Evolutionary conservation across 2,888 invertebrate species (phyloP).

Genomic region (Trichopria drosophilae): DNA sequence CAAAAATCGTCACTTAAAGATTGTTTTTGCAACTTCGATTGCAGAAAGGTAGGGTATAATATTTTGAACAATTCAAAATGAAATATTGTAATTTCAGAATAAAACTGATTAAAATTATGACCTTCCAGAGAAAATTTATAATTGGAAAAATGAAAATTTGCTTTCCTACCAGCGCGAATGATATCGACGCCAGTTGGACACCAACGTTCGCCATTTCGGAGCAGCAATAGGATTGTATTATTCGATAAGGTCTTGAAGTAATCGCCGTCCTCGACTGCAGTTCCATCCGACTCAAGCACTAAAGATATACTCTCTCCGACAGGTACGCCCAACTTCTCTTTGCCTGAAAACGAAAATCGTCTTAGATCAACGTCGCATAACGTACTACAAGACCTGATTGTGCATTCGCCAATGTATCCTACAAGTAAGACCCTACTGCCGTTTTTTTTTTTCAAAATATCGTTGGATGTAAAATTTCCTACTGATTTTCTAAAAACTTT

Average conservation of each 20-base stretch:
- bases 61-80: neutral
- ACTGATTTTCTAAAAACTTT: too few species aligned
- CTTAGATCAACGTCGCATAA: too few species aligned
- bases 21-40: too few species aligned
- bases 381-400: neutral
- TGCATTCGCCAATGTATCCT: too few species aligned
- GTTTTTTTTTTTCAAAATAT: too few species aligned
- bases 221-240: constrained; percentile 85
- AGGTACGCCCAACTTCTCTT: constrained; percentile 87
- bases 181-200: constrained; percentile 92
- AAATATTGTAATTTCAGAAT: neutral
- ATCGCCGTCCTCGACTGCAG: constrained; percentile 94
- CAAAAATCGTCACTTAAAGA: too few species aligned
- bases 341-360: constrained; percentile 65
- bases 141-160: too few species aligned
- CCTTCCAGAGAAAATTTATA: neutral
- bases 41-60: too few species aligned
- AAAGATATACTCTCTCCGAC: constrained; percentile 85
- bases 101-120: neutral
- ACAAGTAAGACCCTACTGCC: too few species aligned
- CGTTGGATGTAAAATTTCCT: too few species aligned
- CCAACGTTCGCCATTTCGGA: constrained; percentile 90
- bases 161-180: constrained; percentile 94
- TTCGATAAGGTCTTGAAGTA: constrained; percentile 92
- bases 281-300: constrained; percentile 94